Evolutionary conservation across 2,797 vertebrate genomes (phyloP), one percentile per base, ranked within the genome.

Genomic region (Eidolon dupreanum): DNA sequence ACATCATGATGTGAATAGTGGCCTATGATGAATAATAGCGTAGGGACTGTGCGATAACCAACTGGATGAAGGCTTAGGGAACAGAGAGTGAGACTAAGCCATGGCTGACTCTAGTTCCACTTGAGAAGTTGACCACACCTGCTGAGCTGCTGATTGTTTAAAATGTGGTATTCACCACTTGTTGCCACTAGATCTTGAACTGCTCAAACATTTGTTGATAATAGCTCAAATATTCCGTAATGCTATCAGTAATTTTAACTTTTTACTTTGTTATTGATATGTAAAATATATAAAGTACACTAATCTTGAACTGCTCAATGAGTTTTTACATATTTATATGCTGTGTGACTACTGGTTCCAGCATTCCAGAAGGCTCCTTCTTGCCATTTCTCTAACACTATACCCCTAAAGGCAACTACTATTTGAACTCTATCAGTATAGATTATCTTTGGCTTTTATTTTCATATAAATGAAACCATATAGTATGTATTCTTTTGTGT

Each of bases 151-250:
- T 75, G 26, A 5, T 53, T 61, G 66, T 75, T 94, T 77, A 38
- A 94, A 65, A 41, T 10, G 41, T 51, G 51, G 28, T 71, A 43
- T 71, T 57, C 7, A 33, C 59, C 70, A 88, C 0, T 33, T 57
- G 33, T 78, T 73, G 75, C n/a, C 38, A 26, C 28, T 75, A 61
- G 68, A 51, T 59, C 70, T 46, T 82, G 38, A 78, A 73, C 81
- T 90, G n/a, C 81, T 94, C 26, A n/a, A 88, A 77, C 31, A 15
- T 71, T 68, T 85, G 17, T 53, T 94, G 88, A 79, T 85, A 68
- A 65, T 51, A 88, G 33, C 26, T 73, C n/a, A 93, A 73, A 36
- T 59, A 59, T 46, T 49, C 41, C 73, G 70, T 43, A 59, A 57
- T 53, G 59, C 46, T 88, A 57, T 36, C 68, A 87, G 46, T 28